Percentiles rank a stretch among this genome's conserved stretches.
Evolutionary conservation across 1,140 invertebrate genomes (phyloP).

Genomic region (Temnothorax longispinosus): DNA sequence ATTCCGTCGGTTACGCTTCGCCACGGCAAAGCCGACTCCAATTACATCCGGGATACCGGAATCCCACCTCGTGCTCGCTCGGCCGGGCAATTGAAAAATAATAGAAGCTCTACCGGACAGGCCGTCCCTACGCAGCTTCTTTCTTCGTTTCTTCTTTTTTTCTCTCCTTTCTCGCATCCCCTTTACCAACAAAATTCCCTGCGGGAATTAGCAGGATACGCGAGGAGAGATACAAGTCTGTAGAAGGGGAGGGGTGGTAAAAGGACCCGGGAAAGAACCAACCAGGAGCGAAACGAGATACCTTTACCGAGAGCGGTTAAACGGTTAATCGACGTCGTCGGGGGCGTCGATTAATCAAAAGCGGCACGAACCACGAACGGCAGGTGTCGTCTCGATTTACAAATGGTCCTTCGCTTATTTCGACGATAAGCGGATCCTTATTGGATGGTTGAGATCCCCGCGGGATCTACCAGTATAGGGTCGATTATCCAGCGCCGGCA

Average conservation of each 20-base stretch:
- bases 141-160: not conserved
- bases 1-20: constrained; percentile 72
- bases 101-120: constrained; percentile 78
- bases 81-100: constrained; percentile 84
- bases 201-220: constrained; percentile 56
- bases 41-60: constrained; percentile 81
- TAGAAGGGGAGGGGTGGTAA: not conserved
- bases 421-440: constrained; percentile 49
- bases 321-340: constrained; percentile 36
- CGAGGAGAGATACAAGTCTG: constrained; percentile 42
- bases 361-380: constrained; percentile 24
- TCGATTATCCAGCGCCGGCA: constrained; percentile 12
- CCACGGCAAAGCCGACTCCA: constrained; percentile 80
- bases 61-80: constrained; percentile 77
- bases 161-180: constrained; percentile 10
- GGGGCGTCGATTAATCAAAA: constrained; percentile 55
- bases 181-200: constrained; percentile 58
- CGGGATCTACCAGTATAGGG: not conserved
- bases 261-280: constrained; percentile 38
- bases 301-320: constrained; percentile 25
- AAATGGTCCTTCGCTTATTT: constrained; percentile 54
- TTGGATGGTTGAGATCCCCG: constrained; percentile 30
- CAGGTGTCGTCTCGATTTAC: constrained; percentile 51
- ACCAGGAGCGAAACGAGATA: constrained; percentile 41
- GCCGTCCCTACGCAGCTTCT: constrained; percentile 58